A percentile compares a stretch with the other conserved stretches of the same genome.
Evolutionary conservation across 2,888 invertebrate genomes (phyloP).

Genomic region (Ophioninae sp.): DNA sequence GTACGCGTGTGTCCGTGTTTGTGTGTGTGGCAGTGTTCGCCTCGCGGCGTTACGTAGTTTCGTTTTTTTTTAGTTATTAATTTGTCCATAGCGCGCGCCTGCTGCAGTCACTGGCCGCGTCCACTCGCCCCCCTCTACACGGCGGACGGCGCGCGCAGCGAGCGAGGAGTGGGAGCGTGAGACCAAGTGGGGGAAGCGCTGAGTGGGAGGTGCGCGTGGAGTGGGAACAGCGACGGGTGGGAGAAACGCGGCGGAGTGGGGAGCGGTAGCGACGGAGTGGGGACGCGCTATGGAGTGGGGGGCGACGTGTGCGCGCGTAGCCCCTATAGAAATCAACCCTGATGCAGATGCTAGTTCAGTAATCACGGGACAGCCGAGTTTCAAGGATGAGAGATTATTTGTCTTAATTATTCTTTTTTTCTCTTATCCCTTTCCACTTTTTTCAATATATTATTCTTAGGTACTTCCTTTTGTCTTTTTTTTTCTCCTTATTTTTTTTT

Average conservation of each 20-base stretch:
- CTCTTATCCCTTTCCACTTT: background rate
- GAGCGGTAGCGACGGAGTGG: background rate
- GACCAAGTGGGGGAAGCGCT: background rate
- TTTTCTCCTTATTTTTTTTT: background rate
- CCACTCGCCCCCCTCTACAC: background rate
- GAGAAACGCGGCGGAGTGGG: background rate
- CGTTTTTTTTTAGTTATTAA: conserved; percentile 61
- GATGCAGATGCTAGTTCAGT: conserved; percentile 36
- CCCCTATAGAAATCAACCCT: conserved; percentile 47
- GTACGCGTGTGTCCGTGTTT: background rate
- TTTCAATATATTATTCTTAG: conserved; percentile 6
- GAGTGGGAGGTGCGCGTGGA: background rate
- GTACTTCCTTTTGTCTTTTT: conserved; percentile 21
- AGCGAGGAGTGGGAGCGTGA: background rate
- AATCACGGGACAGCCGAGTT: conserved; percentile 29
- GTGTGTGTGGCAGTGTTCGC: conserved; percentile 78
- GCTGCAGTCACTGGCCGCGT: background rate
- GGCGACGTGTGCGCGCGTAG: conserved; percentile 33
- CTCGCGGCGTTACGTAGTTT: conserved; percentile 76
- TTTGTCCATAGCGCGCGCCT: conserved; percentile 1
- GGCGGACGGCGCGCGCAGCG: background rate
- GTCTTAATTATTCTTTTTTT: conserved; percentile 30
- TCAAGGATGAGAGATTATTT: conserved; percentile 37
- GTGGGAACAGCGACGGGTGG: background rate
- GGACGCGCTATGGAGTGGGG: background rate